Percentiles rank a stretch among this genome's conserved stretches.
phyloP scores from a whole-genome alignment of 53 echinoderm and acorn worm genomes.

The Mesocentrotus franciscanus region DNA sequence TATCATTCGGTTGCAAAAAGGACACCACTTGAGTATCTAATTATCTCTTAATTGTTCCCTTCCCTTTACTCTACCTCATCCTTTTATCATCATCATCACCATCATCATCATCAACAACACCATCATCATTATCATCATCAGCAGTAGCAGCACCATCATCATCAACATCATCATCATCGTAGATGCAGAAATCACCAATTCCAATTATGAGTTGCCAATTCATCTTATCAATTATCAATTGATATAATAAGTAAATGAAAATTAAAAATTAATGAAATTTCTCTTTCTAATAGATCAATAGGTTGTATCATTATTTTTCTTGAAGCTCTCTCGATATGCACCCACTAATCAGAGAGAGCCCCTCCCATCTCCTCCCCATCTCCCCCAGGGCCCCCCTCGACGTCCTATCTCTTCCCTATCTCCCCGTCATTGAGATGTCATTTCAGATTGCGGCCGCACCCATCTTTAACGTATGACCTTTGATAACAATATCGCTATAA shows the following conservation, averaged over 20 bases:
- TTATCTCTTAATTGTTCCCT: background rate
- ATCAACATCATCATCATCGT: background rate
- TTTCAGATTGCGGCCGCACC: background rate
- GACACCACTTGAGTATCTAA: too few species aligned
- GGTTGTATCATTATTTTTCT: too few species aligned
- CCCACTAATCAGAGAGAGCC: background rate
- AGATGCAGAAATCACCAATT: too few species aligned
- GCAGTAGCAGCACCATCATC: background rate
- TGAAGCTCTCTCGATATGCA: background rate
- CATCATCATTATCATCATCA: background rate
- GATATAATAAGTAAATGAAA: too few species aligned
- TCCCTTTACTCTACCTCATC: background rate
- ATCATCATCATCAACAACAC: background rate
- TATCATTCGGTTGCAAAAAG: too few species aligned
- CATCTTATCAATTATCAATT: too few species aligned
- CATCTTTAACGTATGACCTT: slow-evolving; percentile 22
- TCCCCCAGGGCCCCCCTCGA: background rate
- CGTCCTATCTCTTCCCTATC: too few species aligned
- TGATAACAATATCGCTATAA: background rate
- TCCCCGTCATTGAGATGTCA: background rate
- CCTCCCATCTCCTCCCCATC: too few species aligned
- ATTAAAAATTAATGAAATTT: too few species aligned
- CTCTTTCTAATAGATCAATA: too few species aligned
- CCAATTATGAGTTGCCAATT: too few species aligned
- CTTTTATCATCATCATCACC: background rate